Conservation (phyloP, 2,888 invertebrate genomes). For the Elmis aenea region DNA sequence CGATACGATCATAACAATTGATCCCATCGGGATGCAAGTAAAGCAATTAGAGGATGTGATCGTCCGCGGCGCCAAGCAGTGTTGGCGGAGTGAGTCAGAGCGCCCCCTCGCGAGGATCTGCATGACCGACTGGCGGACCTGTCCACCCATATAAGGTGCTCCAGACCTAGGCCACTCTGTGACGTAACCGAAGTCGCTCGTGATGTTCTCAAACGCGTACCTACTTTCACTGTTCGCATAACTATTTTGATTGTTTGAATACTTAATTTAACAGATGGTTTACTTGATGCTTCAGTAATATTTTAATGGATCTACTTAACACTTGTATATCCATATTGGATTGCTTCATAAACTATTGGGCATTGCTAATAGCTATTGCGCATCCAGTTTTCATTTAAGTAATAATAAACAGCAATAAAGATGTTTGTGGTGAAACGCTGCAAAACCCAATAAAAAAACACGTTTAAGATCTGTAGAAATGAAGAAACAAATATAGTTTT, state of each 20-base stretch:
- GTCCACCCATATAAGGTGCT: conserved; percentile 31
- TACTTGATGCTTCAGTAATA: neutral
- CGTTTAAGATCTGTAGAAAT: too few species aligned
- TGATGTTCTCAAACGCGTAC: conserved; percentile 11
- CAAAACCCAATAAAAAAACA: too few species aligned
- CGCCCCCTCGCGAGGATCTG: conserved; percentile 23
- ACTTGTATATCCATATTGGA: too few species aligned
- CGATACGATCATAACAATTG: conserved; percentile 9
- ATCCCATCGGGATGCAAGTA: conserved; percentile 15
- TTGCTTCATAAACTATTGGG: too few species aligned
- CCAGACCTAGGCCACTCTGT: conserved; percentile 33
- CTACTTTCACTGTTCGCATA: conserved; percentile 12
- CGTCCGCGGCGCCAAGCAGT: conserved; percentile 21
- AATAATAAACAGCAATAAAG: too few species aligned
- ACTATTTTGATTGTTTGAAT: conserved; percentile 2
- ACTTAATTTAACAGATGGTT: neutral
- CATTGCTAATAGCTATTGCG: too few species aligned
- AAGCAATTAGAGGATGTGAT: conserved; percentile 19
- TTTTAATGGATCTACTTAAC: neutral
- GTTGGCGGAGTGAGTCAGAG: conserved; percentile 24
- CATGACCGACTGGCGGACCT: conserved; percentile 33
- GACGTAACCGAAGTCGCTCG: conserved; percentile 27
- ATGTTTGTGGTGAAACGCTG: too few species aligned
- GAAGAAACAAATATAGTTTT: too few species aligned
- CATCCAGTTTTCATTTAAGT: too few species aligned